phyloP scores from a whole-genome alignment of 2,888 invertebrate genomes.

The Dioctria linearis region DNA sequence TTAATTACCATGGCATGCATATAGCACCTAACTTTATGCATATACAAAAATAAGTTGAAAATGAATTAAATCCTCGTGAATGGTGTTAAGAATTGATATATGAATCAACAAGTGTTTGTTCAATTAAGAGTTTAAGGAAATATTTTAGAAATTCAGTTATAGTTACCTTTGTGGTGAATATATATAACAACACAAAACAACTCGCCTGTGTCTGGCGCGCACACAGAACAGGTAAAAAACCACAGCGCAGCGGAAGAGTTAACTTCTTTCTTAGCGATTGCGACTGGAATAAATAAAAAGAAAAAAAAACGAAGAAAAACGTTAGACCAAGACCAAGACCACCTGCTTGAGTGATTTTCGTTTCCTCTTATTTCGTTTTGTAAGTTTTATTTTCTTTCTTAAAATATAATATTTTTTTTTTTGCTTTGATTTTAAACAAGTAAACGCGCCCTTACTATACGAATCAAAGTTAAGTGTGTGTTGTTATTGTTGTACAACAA shows the following conservation, averaged over 20 bases:
- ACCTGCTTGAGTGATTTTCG: constrained; percentile 47
- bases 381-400: not conserved
- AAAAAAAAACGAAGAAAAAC: constrained; percentile 37
- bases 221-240: not conserved
- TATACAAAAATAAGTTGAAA: no score
- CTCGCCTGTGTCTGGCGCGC: constrained; percentile 10
- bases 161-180: no score
- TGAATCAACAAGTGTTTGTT: no score
- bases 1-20: no score
- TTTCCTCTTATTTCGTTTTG: not conserved
- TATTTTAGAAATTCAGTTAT: no score
- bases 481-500: not conserved
- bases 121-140: no score
- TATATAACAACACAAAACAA: not conserved
- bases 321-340: constrained; percentile 32
- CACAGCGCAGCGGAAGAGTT: constrained; percentile 28
- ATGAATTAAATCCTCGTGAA: no score
- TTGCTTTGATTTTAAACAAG: not conserved
- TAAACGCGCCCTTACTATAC: constrained; percentile 8
- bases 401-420: no score
- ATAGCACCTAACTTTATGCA: no score
- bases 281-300: constrained; percentile 1
- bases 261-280: not conserved
- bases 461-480: constrained; percentile 9
- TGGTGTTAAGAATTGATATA: no score